Conservation (phyloP, 2,888 invertebrate species). For the Toxonevra muliebris region DNA sequence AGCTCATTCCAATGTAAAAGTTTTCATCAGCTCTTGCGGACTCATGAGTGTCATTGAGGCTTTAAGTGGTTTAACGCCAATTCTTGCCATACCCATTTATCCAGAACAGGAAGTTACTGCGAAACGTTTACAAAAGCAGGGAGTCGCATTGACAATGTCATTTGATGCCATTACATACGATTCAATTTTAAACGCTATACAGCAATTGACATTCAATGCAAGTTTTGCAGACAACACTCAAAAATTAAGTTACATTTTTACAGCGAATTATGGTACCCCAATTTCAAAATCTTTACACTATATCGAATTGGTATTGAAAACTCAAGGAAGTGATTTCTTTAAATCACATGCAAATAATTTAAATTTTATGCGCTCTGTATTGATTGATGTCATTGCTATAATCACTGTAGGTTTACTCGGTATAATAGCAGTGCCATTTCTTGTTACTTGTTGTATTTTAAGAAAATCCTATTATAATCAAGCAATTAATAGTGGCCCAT, state of each 20-base stretch:
- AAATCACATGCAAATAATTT: slow-evolving; percentile 59
- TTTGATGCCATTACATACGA: slow-evolving; percentile 63
- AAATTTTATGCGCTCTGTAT: slow-evolving; percentile 57
- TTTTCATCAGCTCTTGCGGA: slow-evolving; percentile 71
- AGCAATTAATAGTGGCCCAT: background rate
- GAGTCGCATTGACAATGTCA: slow-evolving; percentile 61
- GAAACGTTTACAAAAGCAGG: slow-evolving; percentile 62
- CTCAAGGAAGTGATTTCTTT: slow-evolving; percentile 57
- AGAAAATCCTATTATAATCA: slow-evolving; percentile 55
- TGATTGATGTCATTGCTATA: slow-evolving; percentile 61
- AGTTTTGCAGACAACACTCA: slow-evolving; percentile 48
- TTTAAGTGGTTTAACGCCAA: slow-evolving; percentile 65
- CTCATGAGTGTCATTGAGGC: slow-evolving; percentile 69
- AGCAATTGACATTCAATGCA: slow-evolving; percentile 59
- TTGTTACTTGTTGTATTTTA: slow-evolving; percentile 58
- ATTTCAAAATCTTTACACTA: slow-evolving; percentile 55
- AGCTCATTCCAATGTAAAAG: slow-evolving; percentile 68
- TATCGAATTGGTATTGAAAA: slow-evolving; percentile 59
- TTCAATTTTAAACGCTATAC: slow-evolving; percentile 59
- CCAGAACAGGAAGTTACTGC: slow-evolving; percentile 67
- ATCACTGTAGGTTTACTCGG: slow-evolving; percentile 54
- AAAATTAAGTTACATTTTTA: slow-evolving; percentile 44
- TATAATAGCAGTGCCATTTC: slow-evolving; percentile 61
- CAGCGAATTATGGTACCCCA: slow-evolving; percentile 48
- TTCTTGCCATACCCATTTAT: slow-evolving; percentile 68